These are phyloP conservation scores for Tupaia chinensis DNA, from an alignment of 2,113 vertebrate genomes.

Conservation along the genomic window DNA sequence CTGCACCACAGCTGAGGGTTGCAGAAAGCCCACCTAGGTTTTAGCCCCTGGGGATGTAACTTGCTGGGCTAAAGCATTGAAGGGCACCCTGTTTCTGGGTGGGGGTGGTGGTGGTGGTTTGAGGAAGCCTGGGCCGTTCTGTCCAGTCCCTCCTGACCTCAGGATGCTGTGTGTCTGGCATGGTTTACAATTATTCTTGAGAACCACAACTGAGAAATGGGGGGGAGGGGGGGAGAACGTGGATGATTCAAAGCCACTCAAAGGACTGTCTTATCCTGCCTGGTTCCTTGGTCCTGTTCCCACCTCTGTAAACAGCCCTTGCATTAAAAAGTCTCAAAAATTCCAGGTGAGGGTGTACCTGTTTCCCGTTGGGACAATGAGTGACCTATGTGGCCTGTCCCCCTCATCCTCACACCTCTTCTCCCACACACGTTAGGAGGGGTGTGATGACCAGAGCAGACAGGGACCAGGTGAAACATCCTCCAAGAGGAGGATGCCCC, in stretches of 20 bases:
- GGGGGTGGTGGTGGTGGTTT: not conserved
- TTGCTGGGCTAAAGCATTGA: not conserved
- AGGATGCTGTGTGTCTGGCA: not conserved
- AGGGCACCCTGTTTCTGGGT: not conserved
- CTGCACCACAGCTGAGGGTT: not conserved
- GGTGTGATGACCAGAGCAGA: not conserved
- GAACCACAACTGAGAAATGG: not conserved
- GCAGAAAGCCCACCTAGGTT: not conserved
- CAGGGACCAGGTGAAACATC: not conserved
- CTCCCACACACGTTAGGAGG: not conserved
- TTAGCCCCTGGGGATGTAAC: not conserved
- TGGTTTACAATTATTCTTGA: not conserved
- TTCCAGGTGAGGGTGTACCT: not conserved
- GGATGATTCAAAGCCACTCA: not conserved
- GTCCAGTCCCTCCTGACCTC: not conserved
- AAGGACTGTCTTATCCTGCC: not conserved
- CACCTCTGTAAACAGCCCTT: not conserved
- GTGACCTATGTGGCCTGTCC: not conserved
- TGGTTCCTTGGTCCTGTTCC: not conserved
- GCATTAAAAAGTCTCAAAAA: not conserved
- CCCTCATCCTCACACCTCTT: not conserved
- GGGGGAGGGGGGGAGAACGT: fast-evolving
- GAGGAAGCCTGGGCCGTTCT: not conserved
- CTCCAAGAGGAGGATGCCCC: not conserved
- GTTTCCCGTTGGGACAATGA: not conserved